Percentiles rank a stretch among this genome's conserved stretches.
Evolutionary conservation across 2,888 invertebrate genomes (phyloP).

Genomic region (Malthinus seriepunctatus): DNA sequence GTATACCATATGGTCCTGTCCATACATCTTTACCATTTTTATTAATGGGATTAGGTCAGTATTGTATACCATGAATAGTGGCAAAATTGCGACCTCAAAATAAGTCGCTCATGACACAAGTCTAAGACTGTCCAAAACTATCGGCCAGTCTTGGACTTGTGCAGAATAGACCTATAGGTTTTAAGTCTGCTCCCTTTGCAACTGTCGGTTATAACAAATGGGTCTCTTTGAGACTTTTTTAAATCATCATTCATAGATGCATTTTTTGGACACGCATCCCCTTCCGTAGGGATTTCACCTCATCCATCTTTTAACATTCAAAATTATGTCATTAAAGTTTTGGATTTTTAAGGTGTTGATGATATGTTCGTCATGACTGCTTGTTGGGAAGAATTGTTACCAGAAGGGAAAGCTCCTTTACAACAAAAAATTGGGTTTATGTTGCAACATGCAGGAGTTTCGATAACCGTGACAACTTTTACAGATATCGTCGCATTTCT

Average conservation of each 20-base stretch:
- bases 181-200: no score
- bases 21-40: conserved; percentile 82
- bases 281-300: no score
- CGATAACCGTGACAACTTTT: conserved; percentile 81
- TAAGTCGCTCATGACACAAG: no score
- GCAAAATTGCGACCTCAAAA: background rate
- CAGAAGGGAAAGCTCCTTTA: conserved; percentile 60
- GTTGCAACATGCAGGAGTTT: conserved; percentile 80
- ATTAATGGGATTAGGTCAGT: conserved; percentile 69
- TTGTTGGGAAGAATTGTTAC: conserved; percentile 70
- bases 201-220: no score
- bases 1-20: conserved; percentile 77
- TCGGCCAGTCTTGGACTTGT: no score
- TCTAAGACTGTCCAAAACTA: no score
- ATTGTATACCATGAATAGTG: background rate
- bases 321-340: background rate
- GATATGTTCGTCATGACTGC: conserved; percentile 87
- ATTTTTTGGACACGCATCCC: no score
- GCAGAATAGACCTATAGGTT: no score
- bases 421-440: conserved; percentile 70
- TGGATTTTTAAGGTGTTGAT: conserved; percentile 63
- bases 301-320: no score
- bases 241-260: no score
- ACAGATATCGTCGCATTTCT: conserved; percentile 81
- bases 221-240: no score